Conservation (phyloP, 2,797 vertebrate species). For the Threskiornis aethiopicus region DNA sequence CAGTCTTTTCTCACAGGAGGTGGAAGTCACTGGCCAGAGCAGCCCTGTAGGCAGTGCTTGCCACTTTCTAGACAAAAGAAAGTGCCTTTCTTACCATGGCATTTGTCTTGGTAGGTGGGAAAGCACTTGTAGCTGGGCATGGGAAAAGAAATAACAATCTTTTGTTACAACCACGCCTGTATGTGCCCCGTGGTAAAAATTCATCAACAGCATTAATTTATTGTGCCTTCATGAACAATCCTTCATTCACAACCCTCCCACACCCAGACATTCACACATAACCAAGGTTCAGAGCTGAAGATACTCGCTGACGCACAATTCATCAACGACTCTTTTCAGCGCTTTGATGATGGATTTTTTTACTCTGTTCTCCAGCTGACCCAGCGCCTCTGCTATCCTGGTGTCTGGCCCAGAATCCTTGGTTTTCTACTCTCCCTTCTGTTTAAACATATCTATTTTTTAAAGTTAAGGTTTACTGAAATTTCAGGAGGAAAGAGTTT, state of each 20-base stretch:
- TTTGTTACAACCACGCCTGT: neutral
- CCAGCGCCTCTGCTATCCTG: neutral
- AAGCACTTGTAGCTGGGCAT: neutral
- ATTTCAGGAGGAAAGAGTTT: slow-evolving; percentile 5
- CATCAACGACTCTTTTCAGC: neutral
- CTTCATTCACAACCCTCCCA: neutral
- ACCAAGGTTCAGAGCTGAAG: slow-evolving; percentile 4
- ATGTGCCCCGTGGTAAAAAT: neutral
- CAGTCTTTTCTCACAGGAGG: neutral
- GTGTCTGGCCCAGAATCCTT: neutral
- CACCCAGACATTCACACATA: neutral
- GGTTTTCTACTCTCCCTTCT: slow-evolving; percentile 30
- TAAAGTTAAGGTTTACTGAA: neutral
- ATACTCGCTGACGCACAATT: neutral
- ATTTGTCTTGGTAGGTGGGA: slow-evolving; percentile 20
- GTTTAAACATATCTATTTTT: slow-evolving; percentile 21
- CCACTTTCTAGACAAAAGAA: neutral
- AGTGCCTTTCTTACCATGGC: neutral
- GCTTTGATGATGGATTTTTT: neutral
- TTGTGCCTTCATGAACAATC: neutral
- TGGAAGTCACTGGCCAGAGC: neutral
- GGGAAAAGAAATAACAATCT: neutral
- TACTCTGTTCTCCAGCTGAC: slow-evolving; percentile 1
- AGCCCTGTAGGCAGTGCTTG: neutral
- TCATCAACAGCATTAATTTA: slow-evolving; percentile 6